A percentile compares a stretch with the other conserved stretches of the same genome.
Evolutionary conservation across 1,140 invertebrate genomes (phyloP).

Genomic region (Dreissena rostriformis): DNA sequence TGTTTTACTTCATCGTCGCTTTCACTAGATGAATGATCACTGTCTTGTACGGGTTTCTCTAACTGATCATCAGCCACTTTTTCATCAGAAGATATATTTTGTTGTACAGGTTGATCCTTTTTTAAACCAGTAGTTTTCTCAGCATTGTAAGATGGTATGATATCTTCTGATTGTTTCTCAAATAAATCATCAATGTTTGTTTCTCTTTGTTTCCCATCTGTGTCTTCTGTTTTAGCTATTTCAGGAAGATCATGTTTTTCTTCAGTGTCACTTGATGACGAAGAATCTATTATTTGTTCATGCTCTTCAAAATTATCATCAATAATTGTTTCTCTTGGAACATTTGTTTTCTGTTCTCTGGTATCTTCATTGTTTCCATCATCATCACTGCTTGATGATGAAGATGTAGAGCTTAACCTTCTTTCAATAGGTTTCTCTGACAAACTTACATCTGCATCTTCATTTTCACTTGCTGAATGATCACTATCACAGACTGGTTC

Average conservation of each 20-base stretch:
- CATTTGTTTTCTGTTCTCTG: background rate
- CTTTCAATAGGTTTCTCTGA: background rate
- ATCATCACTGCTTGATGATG: background rate
- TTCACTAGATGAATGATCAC: background rate
- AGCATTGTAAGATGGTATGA: background rate
- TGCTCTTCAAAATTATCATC: constrained; percentile 23
- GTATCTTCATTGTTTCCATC: background rate
- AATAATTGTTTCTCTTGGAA: constrained; percentile 15
- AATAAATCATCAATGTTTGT: constrained; percentile 4
- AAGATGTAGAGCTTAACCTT: background rate
- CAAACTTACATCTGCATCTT: constrained; percentile 1
- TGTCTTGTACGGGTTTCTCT: background rate
- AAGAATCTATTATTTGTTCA: background rate
- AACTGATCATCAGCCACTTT: background rate
- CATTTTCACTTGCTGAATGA: constrained; percentile 16
- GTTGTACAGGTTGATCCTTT: background rate
- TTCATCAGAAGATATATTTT: background rate
- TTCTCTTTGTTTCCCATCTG: background rate
- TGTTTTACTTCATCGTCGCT: constrained; percentile 12
- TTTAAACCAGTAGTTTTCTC: background rate
- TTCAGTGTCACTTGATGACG: background rate
- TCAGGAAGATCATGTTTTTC: background rate
- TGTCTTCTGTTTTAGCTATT: background rate
- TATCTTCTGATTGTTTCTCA: background rate
- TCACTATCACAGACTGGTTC: background rate